Evolutionary conservation across 2,113 vertebrate genomes (phyloP).

Genomic region (Brachypteracias leptosomus): DNA sequence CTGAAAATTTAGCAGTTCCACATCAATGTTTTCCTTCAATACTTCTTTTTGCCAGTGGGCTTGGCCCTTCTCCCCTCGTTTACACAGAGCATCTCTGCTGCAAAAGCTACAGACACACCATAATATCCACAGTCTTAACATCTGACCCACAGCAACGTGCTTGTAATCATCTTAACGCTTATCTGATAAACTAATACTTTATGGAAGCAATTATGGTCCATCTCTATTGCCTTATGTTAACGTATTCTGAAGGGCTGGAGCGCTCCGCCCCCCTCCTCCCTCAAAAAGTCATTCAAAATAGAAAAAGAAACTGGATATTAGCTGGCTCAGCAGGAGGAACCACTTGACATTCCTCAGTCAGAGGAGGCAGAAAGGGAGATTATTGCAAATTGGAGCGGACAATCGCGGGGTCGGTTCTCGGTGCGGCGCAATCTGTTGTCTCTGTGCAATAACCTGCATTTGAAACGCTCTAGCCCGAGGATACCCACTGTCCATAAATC

Average conservation of each 20-base stretch:
- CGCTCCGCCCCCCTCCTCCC: not conserved
- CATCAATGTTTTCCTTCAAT: not conserved
- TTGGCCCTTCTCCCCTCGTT: not conserved
- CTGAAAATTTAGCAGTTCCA: not conserved
- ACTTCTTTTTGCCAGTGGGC: not conserved
- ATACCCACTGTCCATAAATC: not conserved
- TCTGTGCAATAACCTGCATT: not conserved
- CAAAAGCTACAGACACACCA: not conserved
- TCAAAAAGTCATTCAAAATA: not conserved
- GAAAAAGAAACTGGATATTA: conserved; percentile 4
- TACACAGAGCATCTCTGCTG: not conserved
- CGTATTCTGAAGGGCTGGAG: not conserved
- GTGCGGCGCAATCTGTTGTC: not conserved
- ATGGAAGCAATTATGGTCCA: not conserved
- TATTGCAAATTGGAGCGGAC: not conserved
- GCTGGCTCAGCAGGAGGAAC: conserved; percentile 38
- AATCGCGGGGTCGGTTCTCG: fast-evolving
- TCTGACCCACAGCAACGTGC: not conserved
- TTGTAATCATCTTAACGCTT: not conserved
- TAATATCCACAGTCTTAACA: not conserved
- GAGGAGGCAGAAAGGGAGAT: conserved; percentile 4
- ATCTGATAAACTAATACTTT: not conserved
- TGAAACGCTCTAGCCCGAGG: not conserved
- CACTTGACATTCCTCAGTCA: conserved; percentile 27
- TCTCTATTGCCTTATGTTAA: not conserved